phyloP scores from a whole-genome alignment of 2,113 vertebrate species.

The Mobula birostris region DNA sequence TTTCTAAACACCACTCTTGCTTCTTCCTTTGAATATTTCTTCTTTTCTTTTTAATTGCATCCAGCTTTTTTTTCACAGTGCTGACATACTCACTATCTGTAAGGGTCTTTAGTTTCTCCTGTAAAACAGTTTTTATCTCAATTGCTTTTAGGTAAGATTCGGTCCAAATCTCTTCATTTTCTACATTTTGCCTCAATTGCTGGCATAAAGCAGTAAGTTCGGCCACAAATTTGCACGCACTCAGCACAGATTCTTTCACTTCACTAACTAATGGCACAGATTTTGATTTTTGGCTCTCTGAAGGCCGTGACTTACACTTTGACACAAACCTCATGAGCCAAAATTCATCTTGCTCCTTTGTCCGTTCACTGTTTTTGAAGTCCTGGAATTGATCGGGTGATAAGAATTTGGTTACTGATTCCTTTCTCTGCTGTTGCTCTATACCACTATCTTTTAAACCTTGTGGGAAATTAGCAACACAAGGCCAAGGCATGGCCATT shows the following conservation, averaged over 20 bases:
- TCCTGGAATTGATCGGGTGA: neutral
- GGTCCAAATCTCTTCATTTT: slow-evolving; percentile 53
- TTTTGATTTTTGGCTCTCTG: neutral
- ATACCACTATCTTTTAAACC: neutral
- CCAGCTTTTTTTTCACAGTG: slow-evolving; percentile 51
- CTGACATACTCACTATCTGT: slow-evolving; percentile 47
- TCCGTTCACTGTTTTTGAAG: neutral
- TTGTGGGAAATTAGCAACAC: neutral
- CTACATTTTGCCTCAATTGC: slow-evolving; percentile 49
- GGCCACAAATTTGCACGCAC: slow-evolving; percentile 53
- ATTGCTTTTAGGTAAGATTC: slow-evolving; percentile 43
- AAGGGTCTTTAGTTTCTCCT: slow-evolving; percentile 49
- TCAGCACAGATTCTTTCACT: slow-evolving; percentile 50
- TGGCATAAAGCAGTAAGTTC: slow-evolving; percentile 54
- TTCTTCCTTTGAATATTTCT: slow-evolving; percentile 53
- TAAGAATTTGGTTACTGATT: neutral
- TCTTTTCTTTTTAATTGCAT: slow-evolving; percentile 56
- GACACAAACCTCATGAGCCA: slow-evolving; percentile 11
- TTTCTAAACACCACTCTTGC: slow-evolving; percentile 49
- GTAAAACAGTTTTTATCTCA: slow-evolving; percentile 47
- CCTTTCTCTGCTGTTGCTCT: neutral
- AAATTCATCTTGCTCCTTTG: neutral
- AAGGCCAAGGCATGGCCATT: neutral
- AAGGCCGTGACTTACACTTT: neutral
- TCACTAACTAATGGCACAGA: slow-evolving; percentile 33